Evolutionary conservation across 2,113 vertebrate genomes (phyloP).

Genomic region (Zingel zingel): DNA sequence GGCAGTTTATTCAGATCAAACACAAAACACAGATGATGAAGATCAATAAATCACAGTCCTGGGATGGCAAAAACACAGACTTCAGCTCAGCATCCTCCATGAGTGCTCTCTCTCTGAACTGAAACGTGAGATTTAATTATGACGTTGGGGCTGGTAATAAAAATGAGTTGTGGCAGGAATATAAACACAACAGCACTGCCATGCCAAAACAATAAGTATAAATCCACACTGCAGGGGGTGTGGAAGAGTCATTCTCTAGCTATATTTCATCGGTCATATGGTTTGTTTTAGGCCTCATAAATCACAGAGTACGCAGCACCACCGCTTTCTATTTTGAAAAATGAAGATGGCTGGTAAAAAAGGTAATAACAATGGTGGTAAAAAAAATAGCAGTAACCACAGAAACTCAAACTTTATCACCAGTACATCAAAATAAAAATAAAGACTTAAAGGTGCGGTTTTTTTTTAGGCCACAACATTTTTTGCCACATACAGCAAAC

Average conservation of each 20-base stretch:
- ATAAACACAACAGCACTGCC: neutral
- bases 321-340: neutral
- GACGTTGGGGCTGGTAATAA: neutral
- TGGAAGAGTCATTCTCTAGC: neutral
- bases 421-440: neutral
- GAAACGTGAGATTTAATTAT: neutral
- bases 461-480: too few species aligned
- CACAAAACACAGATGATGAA: constrained; percentile 19
- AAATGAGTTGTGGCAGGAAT: constrained; percentile 2
- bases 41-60: constrained; percentile 43
- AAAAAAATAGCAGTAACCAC: neutral
- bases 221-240: neutral
- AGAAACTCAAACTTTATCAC: neutral
- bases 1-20: constrained; percentile 7
- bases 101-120: neutral
- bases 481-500: too few species aligned
- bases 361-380: neutral
- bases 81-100: neutral
- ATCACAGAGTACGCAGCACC: neutral
- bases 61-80: neutral
- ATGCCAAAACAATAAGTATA: neutral
- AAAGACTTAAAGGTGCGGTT: neutral
- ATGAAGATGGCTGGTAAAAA: neutral
- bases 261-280: constrained; percentile 8
- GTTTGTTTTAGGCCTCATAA: constrained; percentile 25